Base-by-base conservation (phyloP, 2,797 vertebrate species). In the Syncerus caffer region DNA sequence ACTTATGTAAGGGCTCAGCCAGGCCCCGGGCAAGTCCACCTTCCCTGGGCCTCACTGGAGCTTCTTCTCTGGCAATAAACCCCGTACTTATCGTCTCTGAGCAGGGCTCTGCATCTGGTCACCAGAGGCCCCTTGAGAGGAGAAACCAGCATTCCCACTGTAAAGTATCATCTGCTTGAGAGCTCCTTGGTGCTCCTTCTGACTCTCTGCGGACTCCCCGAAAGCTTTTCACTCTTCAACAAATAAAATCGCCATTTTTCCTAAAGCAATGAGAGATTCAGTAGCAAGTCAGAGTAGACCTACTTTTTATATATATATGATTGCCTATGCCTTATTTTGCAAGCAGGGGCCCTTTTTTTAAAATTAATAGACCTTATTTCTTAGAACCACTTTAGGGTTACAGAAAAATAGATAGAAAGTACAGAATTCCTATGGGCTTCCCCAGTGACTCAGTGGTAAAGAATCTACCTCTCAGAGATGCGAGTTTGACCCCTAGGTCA, bases 121-220 rank as follows among this genome's bases (percentile, higher is more conserved):
- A 16, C 38, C 38, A 10, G 5, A 4, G 12, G 31, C 5, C 25
- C 11, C 29, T 17, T 0, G 60, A 50, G 62, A 25, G 50, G 38
- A 45, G 71, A 71, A 71, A 19, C 21, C 27, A 11, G 2, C 0
- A 6, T 14, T 7, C 23, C 60, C 9, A 0, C 0, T 3, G 47
- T 3, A 9, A 6, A 64, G n/a, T 6, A 3, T 27, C 29, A 4
- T 31, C 15, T 13, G 10, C 50, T 47, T 23, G n/a, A 19, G 47
- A 34, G 21, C 17, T 4, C 7, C 6, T 51, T 14, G 0, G 0
- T 4, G 9, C 4, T 2, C 1, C 29, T 31, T 25, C 19, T 42
- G 19, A 27, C 7, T n/a, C 16, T 4, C 71, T 7, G 45, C 11
- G 1, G 51, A 21, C n/a, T 82, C 42, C 31, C 71, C 6, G 0